Percentiles rank a stretch among this genome's conserved stretches.
Conservation (phyloP, 2,797 vertebrate species). For the Melanotaenia boesemani region DNA sequence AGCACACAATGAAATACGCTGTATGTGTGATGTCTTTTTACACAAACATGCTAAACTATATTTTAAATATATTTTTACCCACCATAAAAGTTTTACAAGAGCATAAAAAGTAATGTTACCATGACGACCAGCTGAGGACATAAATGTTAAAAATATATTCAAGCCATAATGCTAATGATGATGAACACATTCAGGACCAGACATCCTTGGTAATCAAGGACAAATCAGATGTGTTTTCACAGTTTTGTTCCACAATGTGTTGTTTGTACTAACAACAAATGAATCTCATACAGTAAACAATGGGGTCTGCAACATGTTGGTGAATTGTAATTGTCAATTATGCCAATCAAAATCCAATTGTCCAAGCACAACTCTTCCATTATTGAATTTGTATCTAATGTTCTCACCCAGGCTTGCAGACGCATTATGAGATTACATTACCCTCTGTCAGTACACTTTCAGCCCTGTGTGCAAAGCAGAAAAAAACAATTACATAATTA, state of each 20-base stretch:
- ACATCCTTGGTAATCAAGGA: conserved; percentile 33
- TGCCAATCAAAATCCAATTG: conserved; percentile 78
- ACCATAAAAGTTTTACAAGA: background rate
- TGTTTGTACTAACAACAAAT: conserved; percentile 65
- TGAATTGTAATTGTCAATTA: conserved; percentile 79
- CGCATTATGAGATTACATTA: conserved; percentile 66
- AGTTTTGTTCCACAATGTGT: conserved; percentile 42
- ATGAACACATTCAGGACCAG: conserved; percentile 38
- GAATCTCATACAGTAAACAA: conserved; percentile 54
- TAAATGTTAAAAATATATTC: conserved; percentile 26
- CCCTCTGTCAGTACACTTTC: conserved; percentile 42
- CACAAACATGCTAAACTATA: background rate
- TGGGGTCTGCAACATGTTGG: conserved; percentile 57
- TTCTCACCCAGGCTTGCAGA: conserved; percentile 59
- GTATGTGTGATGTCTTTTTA: background rate
- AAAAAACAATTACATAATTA: conserved; percentile 67
- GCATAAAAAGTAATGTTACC: background rate
- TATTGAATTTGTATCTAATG: conserved; percentile 75
- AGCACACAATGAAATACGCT: background rate
- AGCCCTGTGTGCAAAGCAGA: conserved; percentile 30
- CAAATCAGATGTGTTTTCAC: conserved; percentile 44
- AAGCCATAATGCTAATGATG: conserved; percentile 33
- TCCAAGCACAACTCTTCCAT: conserved; percentile 61
- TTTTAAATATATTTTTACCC: background rate
- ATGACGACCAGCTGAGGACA: background rate